Evolutionary conservation across 2,797 vertebrate genomes (phyloP).

Genomic region (Karalla daura): DNA sequence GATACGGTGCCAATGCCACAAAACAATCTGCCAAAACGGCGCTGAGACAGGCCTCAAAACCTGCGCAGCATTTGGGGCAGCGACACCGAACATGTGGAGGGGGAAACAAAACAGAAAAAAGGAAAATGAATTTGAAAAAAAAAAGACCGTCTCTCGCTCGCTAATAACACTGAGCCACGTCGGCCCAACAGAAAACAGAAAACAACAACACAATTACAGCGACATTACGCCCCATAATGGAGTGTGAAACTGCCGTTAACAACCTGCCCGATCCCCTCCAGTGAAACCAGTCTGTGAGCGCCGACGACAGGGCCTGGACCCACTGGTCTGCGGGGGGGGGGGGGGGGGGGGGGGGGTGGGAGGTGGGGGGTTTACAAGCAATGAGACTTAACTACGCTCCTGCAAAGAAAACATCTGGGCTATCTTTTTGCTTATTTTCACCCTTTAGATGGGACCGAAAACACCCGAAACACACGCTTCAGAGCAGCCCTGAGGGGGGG

Average conservation of each 20-base stretch:
- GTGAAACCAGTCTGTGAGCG: conserved; percentile 4
- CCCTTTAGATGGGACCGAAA: conserved; percentile 46
- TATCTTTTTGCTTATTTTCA: conserved; percentile 48
- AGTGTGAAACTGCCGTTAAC: conserved; percentile 10
- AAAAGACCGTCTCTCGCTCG: neutral
- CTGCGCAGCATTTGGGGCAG: too few relatives aligned
- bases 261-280: conserved; percentile 3
- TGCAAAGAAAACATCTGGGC: conserved; percentile 28
- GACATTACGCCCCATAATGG: neutral
- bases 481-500: conserved; percentile 35
- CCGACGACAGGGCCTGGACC: conserved; percentile 26
- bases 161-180: neutral
- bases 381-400: neutral
- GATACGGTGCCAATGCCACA: too few relatives aligned
- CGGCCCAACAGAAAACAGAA: conserved; percentile 14
- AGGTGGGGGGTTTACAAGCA: conserved; percentile 9
- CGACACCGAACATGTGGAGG: too few relatives aligned
- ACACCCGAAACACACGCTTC: too few relatives aligned
- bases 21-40: too few relatives aligned
- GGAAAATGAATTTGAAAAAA: too few relatives aligned
- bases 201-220: conserved; percentile 26
- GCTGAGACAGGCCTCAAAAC: too few relatives aligned
- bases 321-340: too few relatives aligned
- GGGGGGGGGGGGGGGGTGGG: too few relatives aligned
- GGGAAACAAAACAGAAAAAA: too few relatives aligned